phyloP scores from a whole-genome alignment of 2,888 invertebrate genomes.

The Dione juno region DNA sequence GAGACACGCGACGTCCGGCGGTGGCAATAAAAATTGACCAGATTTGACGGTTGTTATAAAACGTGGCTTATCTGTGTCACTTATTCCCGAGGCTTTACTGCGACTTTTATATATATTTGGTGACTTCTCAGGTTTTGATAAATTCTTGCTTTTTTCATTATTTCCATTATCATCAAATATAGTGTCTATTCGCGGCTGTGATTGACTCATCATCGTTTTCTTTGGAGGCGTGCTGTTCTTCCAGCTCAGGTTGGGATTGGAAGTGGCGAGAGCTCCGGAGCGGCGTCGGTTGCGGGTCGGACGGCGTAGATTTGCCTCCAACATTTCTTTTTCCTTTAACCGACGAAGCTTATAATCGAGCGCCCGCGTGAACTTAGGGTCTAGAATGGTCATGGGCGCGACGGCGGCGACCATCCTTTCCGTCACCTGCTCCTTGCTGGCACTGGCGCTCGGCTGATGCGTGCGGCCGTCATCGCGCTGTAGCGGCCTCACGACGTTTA shows the following conservation, averaged over 20 bases:
- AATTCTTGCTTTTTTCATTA: constrained; percentile 51
- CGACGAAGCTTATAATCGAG: constrained; percentile 88
- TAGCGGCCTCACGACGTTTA: constrained; percentile 68
- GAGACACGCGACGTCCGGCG: constrained; percentile 87
- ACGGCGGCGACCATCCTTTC: constrained; percentile 46
- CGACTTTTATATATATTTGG: constrained; percentile 54
- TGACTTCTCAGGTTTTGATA: constrained; percentile 56
- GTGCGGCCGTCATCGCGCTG: constrained; percentile 54
- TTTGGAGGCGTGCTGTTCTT: constrained; percentile 45
- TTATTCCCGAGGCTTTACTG: constrained; percentile 49
- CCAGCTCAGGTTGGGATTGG: constrained; percentile 85
- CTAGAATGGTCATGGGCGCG: constrained; percentile 61
- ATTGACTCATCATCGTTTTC: constrained; percentile 57
- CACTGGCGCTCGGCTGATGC: constrained; percentile 39
- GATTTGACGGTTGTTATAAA: constrained; percentile 92
- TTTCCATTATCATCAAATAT: constrained; percentile 52
- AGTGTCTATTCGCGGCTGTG: constrained; percentile 64
- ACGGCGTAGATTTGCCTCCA: constrained; percentile 64
- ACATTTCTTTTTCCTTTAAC: constrained; percentile 85
- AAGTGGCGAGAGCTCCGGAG: constrained; percentile 60
- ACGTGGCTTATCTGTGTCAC: constrained; percentile 77
- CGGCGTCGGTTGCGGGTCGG: constrained; percentile 60
- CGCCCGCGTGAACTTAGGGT: constrained; percentile 86
- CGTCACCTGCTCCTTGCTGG: constrained; percentile 32
- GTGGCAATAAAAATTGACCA: constrained; percentile 91